These are phyloP conservation scores for Rhagoletis pomonella DNA, from an alignment of 1,140 invertebrate species.

Conservation along the genomic window DNA sequence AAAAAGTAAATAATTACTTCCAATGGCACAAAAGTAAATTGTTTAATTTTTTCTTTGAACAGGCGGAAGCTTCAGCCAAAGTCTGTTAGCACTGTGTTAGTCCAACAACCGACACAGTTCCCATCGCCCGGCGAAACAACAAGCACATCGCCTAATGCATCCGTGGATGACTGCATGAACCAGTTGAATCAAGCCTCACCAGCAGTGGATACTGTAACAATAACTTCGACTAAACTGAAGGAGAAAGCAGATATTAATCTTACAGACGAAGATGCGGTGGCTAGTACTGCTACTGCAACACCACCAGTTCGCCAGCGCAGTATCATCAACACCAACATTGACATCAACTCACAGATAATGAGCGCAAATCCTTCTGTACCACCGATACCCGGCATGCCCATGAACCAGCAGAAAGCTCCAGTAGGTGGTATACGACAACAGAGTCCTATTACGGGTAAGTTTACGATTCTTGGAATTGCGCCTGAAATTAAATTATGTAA, in stretches of 20 bases:
- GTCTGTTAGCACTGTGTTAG: neutral
- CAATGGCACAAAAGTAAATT: no score
- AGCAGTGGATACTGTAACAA: slow-evolving; percentile 54
- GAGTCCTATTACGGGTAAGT: neutral
- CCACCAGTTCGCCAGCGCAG: neutral
- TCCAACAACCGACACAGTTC: neutral
- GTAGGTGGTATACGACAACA: neutral
- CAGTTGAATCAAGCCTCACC: slow-evolving; percentile 51
- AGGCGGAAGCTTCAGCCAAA: slow-evolving; percentile 49
- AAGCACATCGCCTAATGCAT: neutral
- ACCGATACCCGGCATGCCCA: slow-evolving; percentile 5
- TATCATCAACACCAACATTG: neutral
- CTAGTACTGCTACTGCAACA: slow-evolving; percentile 14
- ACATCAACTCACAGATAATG: neutral
- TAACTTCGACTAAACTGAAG: slow-evolving; percentile 67
- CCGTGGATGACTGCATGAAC: slow-evolving; percentile 54
- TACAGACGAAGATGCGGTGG: slow-evolving; percentile 79
- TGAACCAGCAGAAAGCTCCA: neutral
- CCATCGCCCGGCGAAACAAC: neutral
- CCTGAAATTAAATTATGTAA: neutral
- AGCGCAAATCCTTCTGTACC: neutral
- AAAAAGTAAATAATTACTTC: no score
- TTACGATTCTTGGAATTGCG: neutral
- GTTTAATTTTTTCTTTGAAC: neutral
- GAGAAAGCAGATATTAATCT: slow-evolving; percentile 77